Conservation (phyloP, 2,888 invertebrate genomes). For the Tenthredo distinguenda region DNA sequence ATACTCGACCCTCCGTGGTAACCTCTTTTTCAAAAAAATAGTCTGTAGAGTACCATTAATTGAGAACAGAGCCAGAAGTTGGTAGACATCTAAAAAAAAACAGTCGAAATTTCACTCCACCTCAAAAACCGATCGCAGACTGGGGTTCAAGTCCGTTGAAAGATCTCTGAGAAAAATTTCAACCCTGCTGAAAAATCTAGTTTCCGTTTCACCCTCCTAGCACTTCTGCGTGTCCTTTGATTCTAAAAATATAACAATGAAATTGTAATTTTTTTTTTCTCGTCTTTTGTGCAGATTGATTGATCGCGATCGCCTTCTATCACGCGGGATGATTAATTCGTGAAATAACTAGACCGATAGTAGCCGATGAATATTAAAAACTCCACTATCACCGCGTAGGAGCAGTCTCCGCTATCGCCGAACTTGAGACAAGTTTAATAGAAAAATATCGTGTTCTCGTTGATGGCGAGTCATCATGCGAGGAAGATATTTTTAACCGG, state of each 20-base stretch:
- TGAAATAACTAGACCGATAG: constrained; percentile 21
- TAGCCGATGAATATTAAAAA: constrained; percentile 41
- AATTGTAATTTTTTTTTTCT: neutral
- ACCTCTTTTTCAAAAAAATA: neutral
- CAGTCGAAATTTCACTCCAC: neutral
- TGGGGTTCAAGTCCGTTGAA: neutral
- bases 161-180: neutral
- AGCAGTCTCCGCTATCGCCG: neutral
- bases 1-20: neutral
- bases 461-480: constrained; percentile 23
- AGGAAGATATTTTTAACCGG: constrained; percentile 13
- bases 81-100: neutral
- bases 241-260: neutral
- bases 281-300: constrained; percentile 14
- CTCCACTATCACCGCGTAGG: neutral
- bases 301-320: neutral
- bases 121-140: constrained; percentile 1
- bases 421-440: constrained; percentile 43
- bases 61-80: neutral
- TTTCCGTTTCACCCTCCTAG: neutral
- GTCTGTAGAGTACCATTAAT: neutral
- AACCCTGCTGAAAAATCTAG: neutral
- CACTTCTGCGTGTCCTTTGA: neutral
- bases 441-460: constrained; percentile 39
- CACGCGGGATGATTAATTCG: neutral